Evolutionary conservation across 2,113 vertebrate species (phyloP), one percentile per base, ranked within the genome.

Genomic region (Percopsis transmontana): DNA sequence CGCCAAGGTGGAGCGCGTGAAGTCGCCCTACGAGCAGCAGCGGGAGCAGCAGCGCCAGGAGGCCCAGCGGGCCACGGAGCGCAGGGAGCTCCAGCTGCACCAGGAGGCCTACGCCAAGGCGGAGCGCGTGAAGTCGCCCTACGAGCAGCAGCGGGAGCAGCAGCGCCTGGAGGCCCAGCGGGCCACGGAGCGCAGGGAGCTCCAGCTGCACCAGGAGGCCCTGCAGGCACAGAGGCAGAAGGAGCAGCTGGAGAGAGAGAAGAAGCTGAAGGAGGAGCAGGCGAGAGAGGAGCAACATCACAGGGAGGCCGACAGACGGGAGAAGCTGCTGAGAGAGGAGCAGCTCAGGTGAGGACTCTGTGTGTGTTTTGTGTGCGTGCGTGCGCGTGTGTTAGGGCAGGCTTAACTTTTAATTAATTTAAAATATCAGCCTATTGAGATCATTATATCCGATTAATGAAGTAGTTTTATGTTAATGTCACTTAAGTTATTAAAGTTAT

Each of bases 61-160:
- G 1, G 91, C 71, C 0, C 88, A 66, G 70, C 84, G 83, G 80
- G 90, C 85, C 0, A 91, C 94, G 74, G 93, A 95, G 87, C 93
- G 91, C 58, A 56, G 56, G 62, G 84, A 81, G 66, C 91, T 96
- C 1, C 88, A 86, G 39, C 56, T 50, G 39, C 73, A 77, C 50
- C 68, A 67, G 14, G 73, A 72, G 63, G 60, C 57, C 0, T 74
- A 50, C 5, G 58, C 47, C 62, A 74, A 74, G 69, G 52, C 23
- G 42, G 74, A 62, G 20, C 75, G 9, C 0, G 66, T 65, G 18
- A 95, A 89, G 47, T 88, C 94, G 0, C 85, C 92, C 0, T 97
- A 95, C 0, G 95, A 97, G 80, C 91, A 97, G 62, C 96, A 96
- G 74, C 81, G 93, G 83, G 94, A 96, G 70, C 96, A 97, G 90